These are phyloP conservation scores for Thymallus thymallus DNA, from an alignment of 2,113 vertebrate species.

Conservation along the genomic window DNA sequence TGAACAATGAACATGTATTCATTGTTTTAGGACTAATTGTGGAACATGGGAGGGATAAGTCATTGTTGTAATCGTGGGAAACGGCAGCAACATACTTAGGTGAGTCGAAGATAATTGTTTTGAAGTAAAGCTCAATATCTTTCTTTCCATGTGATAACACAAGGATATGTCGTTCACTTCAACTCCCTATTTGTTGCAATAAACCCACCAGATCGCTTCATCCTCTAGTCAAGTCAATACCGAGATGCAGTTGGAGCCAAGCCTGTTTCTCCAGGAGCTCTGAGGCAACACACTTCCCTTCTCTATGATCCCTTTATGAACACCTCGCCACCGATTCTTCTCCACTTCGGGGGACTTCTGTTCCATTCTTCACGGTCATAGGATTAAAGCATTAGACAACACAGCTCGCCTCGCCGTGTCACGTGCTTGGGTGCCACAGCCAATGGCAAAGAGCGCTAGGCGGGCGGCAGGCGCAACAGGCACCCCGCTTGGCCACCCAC, in stretches of 20 bases:
- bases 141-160: no score
- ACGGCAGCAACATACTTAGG: no score
- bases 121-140: no score
- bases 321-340: conserved; percentile 62
- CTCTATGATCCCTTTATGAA: conserved; percentile 65
- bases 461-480: conserved; percentile 68
- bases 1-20: no score
- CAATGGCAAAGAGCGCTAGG: conserved; percentile 60
- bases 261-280: not conserved
- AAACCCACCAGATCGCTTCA: no score
- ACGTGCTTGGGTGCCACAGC: conserved; percentile 55
- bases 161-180: no score
- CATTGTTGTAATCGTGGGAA: no score
- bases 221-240: not conserved
- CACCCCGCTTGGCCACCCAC: conserved; percentile 73
- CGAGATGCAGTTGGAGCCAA: not conserved
- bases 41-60: no score
- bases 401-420: conserved; percentile 53
- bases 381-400: conserved; percentile 71
- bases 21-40: no score
- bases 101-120: no score
- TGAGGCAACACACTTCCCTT: not conserved
- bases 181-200: no score
- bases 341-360: conserved; percentile 75
- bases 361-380: conserved; percentile 72